A percentile compares a stretch with the other conserved stretches of the same genome.
Conservation (phyloP, 53 echinoderm and acorn worm species). For the Arbacia lixula region DNA sequence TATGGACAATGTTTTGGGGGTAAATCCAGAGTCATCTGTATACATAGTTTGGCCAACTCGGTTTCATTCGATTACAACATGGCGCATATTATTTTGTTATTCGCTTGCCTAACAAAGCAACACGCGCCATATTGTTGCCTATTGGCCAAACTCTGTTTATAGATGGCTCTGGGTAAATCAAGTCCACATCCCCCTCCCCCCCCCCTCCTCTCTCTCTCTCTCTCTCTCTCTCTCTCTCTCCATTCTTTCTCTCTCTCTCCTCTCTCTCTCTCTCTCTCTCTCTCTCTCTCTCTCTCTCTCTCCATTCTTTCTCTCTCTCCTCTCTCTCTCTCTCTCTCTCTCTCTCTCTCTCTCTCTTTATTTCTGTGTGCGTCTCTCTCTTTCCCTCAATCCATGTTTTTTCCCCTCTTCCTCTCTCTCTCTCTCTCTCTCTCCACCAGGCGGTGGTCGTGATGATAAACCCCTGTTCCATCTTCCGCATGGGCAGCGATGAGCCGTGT, state of each 20-base stretch:
- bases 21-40: too few relatives aligned
- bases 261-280: neutral
- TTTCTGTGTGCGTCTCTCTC: neutral
- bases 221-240: neutral
- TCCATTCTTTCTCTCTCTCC: neutral
- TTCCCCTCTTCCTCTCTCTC: neutral
- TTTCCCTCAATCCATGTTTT: neutral
- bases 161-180: too few relatives aligned
- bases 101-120: too few relatives aligned
- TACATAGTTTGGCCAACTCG: too few relatives aligned
- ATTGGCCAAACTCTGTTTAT: too few relatives aligned
- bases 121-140: too few relatives aligned
- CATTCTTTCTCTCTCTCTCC: neutral
- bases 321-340: neutral
- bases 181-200: neutral
- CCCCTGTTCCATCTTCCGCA: neutral
- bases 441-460: constrained; percentile 20
- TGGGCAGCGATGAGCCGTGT: neutral
- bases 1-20: too few relatives aligned
- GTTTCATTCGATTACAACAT: too few relatives aligned
- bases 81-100: too few relatives aligned
- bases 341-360: neutral
- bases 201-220: neutral
- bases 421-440: neutral
- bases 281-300: neutral